These are phyloP conservation scores for Andrena flavipes DNA, from an alignment of 2,888 invertebrate species.

Conservation along the genomic window DNA sequence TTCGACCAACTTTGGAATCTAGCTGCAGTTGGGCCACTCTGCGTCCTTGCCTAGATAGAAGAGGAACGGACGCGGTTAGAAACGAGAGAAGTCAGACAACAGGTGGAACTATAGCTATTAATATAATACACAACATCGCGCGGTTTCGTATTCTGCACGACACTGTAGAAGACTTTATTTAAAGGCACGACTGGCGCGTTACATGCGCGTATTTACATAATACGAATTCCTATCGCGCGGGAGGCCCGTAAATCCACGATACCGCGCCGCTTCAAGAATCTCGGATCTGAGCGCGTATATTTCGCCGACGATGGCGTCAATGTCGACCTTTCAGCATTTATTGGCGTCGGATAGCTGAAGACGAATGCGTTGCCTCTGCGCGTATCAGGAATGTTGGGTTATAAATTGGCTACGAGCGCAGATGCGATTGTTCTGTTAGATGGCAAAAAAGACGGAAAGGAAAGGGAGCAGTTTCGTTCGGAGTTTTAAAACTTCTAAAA, in stretches of 20 bases:
- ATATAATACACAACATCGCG: conserved; percentile 51
- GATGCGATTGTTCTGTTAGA: neutral
- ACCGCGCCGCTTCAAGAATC: conserved; percentile 28
- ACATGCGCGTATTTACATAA: conserved; percentile 63
- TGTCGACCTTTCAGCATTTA: conserved; percentile 46
- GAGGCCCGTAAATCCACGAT: conserved; percentile 39
- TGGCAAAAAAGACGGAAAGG: neutral
- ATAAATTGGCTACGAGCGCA: conserved; percentile 4
- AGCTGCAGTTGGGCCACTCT: neutral
- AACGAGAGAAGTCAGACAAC: conserved; percentile 39
- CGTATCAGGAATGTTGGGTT: neutral
- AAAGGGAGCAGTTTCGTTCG: no score
- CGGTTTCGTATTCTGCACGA: conserved; percentile 32
- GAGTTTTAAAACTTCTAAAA: no score
- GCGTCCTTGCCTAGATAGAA: conserved; percentile 3
- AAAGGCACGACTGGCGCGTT: conserved; percentile 58
- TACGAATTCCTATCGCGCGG: conserved; percentile 54
- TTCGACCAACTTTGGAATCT: neutral
- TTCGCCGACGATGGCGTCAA: conserved; percentile 39
- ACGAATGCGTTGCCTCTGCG: neutral
- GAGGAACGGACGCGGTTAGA: neutral
- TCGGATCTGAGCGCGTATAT: conserved; percentile 15
- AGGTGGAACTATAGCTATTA: conserved; percentile 61
- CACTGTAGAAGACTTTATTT: conserved; percentile 67
- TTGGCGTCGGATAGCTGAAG: conserved; percentile 9